Base-by-base conservation (phyloP, 1,140 invertebrate species). In the Thrips palmi region DNA sequence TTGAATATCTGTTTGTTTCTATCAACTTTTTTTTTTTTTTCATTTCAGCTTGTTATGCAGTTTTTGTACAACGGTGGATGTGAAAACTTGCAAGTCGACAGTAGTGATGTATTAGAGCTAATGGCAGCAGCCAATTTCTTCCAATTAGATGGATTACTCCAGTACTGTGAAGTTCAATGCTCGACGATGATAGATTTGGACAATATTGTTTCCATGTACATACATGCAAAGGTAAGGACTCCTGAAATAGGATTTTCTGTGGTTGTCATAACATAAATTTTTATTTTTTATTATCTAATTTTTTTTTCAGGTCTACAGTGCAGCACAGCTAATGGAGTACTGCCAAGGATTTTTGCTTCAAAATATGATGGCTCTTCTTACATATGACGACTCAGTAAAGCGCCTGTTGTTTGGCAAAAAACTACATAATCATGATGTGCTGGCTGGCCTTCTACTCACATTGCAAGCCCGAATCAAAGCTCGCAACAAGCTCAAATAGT, bases 71-170 rank as follows among this genome's bases (percentile, higher is more conserved):
- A 86, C 45, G 85, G 86, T 12, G 82, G 82, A 14, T 82, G 78
- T 50, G 68, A 74, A 32, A 72, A 70, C 1, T 57, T 86, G 24
- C 70, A 81, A 46, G 74, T 85, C 2, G 71, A 77, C 29, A 71
- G 77, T 31, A 70, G 68, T 34, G 84, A 89, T 50, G 74, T 89
- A 21, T 58, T 89, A 38, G 85, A 89, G 53, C 56, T 91, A 27
- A 84, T 91, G 73, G 84, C 84, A 3, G 85, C 85, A 1, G 84
- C 86, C 0, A 86, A 86, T 50, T 91, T 88, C 58, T 91, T 91
- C 57, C 83, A 88, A 52, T 57, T 92, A 44, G 76, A 88, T 49
- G 82, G 81, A 27, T 60, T 92, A 12, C 62, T 89, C 37, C 57
- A 79, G 40, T 86, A 79, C 50, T 89, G 85, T 49, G 85, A 91